Conservation (phyloP, 2,797 vertebrate species). For the Nasua narica region DNA sequence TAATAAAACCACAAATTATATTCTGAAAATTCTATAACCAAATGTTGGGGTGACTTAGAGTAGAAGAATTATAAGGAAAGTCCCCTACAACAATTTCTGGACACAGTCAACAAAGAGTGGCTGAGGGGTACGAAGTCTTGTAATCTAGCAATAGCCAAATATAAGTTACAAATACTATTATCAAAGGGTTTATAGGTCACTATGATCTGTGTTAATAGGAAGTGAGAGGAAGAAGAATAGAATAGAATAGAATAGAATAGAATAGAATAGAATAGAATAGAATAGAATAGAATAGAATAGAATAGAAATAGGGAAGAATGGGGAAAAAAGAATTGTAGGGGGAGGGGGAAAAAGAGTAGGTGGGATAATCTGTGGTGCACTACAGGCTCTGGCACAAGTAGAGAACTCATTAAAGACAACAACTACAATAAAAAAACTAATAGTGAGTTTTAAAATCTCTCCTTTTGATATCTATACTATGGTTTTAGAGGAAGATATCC, state of each 20-base stretch:
- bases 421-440: background rate
- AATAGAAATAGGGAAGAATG: background rate
- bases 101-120: background rate
- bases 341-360: background rate
- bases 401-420: background rate
- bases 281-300: background rate
- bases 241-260: too few relatives aligned
- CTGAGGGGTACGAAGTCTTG: background rate
- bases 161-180: background rate
- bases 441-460: background rate
- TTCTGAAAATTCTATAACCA: slow-evolving; percentile 2
- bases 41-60: background rate
- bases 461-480: background rate
- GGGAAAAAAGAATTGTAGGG: background rate
- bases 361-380: background rate
- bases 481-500: background rate
- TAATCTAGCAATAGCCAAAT: background rate
- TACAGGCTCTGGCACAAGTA: background rate
- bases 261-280: background rate
- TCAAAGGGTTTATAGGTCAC: background rate
- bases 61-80: background rate
- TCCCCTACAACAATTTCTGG: background rate
- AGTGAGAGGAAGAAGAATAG: background rate
- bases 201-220: background rate
- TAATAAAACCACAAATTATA: slow-evolving; percentile 26